Evolutionary conservation across 2,113 vertebrate genomes (phyloP).

Genomic region (Nipponia nippon): DNA sequence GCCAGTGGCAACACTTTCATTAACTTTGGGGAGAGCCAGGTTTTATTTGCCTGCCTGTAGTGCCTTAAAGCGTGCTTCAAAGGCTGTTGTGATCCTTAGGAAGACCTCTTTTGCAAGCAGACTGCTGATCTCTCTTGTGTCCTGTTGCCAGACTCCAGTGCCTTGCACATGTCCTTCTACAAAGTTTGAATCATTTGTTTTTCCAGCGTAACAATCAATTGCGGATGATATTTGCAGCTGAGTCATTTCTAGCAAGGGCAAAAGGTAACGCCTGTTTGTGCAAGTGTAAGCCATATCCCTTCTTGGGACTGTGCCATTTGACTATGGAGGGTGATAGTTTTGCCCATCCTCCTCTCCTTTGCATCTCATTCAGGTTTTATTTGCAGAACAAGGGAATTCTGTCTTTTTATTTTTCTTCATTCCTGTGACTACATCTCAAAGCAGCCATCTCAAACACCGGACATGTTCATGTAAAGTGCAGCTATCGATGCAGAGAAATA

Average conservation of each 20-base stretch:
- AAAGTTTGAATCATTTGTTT: conserved; percentile 29
- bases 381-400: neutral
- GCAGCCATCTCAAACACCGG: neutral
- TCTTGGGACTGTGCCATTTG: neutral
- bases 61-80: neutral
- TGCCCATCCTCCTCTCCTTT: neutral
- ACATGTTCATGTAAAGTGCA: neutral
- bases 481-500: neutral
- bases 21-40: neutral
- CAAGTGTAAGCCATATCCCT: neutral
- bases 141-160: neutral
- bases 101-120: neutral
- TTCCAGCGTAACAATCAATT: neutral
- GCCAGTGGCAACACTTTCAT: neutral
- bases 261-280: conserved; percentile 21
- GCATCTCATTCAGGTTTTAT: neutral
- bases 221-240: conserved; percentile 7
- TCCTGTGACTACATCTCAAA: neutral
- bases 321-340: neutral
- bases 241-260: conserved; percentile 45
- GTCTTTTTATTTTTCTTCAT: neutral
- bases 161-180: neutral
- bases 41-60: neutral
- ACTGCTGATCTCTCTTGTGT: neutral
- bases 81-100: neutral